Evolutionary conservation across 2,888 invertebrate species (phyloP).

Genomic region (Drosophila lutescens): DNA sequence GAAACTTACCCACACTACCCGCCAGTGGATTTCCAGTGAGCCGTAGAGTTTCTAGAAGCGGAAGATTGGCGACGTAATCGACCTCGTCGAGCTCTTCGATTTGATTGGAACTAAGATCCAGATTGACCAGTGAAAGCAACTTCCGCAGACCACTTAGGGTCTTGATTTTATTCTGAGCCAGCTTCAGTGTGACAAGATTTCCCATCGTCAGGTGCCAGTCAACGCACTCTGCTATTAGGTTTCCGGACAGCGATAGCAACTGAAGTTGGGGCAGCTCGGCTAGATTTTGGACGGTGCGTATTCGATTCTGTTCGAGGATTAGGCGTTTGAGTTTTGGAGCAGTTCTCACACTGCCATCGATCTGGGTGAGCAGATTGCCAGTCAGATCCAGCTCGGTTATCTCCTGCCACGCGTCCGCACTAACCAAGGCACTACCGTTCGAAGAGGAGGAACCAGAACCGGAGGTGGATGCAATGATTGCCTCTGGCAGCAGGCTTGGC

Average conservation of each 20-base stretch:
- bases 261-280: constrained; percentile 91
- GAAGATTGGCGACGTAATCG: constrained; percentile 90
- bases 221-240: constrained; percentile 89
- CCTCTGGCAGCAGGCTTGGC: constrained; percentile 59
- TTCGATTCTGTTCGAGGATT: constrained; percentile 91
- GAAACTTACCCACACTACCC: constrained; percentile 83
- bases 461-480: not conserved
- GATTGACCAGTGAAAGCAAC: constrained; percentile 92
- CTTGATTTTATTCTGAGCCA: constrained; percentile 93
- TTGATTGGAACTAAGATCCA: constrained; percentile 94
- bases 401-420: constrained; percentile 86
- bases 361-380: constrained; percentile 90
- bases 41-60: constrained; percentile 93
- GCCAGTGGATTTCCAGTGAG: constrained; percentile 96
- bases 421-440: constrained; percentile 39
- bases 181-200: constrained; percentile 92
- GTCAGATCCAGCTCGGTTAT: constrained; percentile 90
- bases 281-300: constrained; percentile 90
- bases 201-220: constrained; percentile 94
- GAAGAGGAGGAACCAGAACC: constrained; percentile 1
- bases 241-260: constrained; percentile 91
- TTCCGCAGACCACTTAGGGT: constrained; percentile 90
- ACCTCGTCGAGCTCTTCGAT: constrained; percentile 93
- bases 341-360: constrained; percentile 92
- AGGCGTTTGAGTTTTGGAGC: constrained; percentile 90